phyloP scores from a whole-genome alignment of 2,888 invertebrate species.

The Cheilosia vernalis region DNA sequence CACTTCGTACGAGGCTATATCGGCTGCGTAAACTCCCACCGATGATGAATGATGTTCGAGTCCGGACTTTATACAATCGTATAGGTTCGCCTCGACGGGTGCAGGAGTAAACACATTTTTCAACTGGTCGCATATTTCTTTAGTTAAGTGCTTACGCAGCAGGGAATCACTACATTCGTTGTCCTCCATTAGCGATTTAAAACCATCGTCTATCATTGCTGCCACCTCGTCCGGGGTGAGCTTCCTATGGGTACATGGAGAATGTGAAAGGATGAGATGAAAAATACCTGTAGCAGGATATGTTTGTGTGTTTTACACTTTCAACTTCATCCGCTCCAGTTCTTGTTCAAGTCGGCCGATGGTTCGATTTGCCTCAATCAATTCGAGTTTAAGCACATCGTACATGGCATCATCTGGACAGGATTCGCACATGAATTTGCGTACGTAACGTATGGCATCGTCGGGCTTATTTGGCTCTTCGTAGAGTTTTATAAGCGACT shows the following conservation, averaged over 20 bases:
- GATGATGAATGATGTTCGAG: constrained; percentile 86
- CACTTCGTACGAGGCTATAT: constrained; percentile 86
- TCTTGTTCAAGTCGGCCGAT: constrained; percentile 81
- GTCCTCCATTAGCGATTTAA: constrained; percentile 84
- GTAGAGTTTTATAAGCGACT: constrained; percentile 82
- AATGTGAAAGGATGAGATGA: background rate
- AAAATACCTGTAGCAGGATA: background rate
- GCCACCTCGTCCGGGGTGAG: constrained; percentile 81
- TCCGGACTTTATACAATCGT: constrained; percentile 87
- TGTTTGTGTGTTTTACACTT: constrained; percentile 78
- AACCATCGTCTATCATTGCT: constrained; percentile 84
- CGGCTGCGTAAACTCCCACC: constrained; percentile 87
- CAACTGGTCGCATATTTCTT: constrained; percentile 84
- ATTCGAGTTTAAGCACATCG: constrained; percentile 80
- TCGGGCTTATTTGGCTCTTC: constrained; percentile 83
- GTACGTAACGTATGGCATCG: constrained; percentile 82
- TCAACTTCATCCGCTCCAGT: constrained; percentile 78
- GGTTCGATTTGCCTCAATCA: constrained; percentile 80
- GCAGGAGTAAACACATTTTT: constrained; percentile 85
- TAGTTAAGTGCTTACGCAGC: constrained; percentile 86
- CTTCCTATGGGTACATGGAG: constrained; percentile 77
- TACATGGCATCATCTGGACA: constrained; percentile 82
- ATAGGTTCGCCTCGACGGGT: constrained; percentile 85
- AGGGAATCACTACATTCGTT: constrained; percentile 85
- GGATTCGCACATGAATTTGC: constrained; percentile 82